A percentile compares a stretch with the other conserved stretches of the same genome.
These are phyloP conservation scores for Calliphora vomitoria DNA, from an alignment of 2,888 invertebrate species.

Conservation along the genomic window DNA sequence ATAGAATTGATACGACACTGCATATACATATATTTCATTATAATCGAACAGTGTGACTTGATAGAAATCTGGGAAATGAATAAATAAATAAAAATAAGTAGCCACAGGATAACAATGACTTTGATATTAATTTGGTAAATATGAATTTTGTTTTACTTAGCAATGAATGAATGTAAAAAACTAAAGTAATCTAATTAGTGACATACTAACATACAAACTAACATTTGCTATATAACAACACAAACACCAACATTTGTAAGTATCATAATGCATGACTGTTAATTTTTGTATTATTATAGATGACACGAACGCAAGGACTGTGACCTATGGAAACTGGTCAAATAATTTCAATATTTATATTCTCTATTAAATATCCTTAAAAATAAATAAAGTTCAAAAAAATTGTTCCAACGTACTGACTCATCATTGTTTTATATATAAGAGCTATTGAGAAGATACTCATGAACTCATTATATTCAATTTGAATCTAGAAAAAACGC, in stretches of 20 bases:
- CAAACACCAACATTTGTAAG: not conserved
- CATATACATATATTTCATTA: too few species aligned
- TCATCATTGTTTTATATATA: too few species aligned
- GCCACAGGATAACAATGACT: conserved; percentile 41
- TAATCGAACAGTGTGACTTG: too few species aligned
- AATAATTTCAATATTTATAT: too few species aligned
- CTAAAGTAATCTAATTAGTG: conserved; percentile 62
- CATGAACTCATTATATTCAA: too few species aligned
- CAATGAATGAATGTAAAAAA: not conserved
- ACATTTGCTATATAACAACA: not conserved
- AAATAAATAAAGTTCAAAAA: too few species aligned
- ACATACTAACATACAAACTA: conserved; percentile 19
- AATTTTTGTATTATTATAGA: not conserved
- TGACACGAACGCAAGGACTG: not conserved
- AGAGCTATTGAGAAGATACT: too few species aligned
- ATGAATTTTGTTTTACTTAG: not conserved
- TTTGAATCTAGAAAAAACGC: too few species aligned
- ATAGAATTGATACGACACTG: too few species aligned
- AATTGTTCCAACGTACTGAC: too few species aligned
- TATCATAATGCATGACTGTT: conserved; percentile 36
- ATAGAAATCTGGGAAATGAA: too few species aligned
- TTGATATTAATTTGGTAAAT: not conserved
- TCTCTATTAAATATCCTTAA: too few species aligned
- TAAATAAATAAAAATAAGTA: conserved; percentile 17
- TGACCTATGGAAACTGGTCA: not conserved